Conservation (phyloP, 2,113 vertebrate species). For the Charina bottae region DNA sequence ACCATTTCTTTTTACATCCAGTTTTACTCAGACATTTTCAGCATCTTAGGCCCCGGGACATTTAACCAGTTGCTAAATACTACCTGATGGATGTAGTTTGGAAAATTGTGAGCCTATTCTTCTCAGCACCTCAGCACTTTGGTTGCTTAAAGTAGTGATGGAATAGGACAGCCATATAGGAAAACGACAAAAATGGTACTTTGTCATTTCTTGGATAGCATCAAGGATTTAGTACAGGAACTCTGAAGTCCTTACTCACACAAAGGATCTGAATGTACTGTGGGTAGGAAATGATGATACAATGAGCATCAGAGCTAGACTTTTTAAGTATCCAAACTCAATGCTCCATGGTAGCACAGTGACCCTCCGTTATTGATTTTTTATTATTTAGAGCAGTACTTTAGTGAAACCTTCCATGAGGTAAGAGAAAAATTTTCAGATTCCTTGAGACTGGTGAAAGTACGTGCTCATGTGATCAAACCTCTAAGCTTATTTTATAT, state of each 20-base stretch:
- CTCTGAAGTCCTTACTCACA: not conserved
- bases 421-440: not conserved
- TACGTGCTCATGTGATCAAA: not conserved
- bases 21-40: not conserved
- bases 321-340: not conserved
- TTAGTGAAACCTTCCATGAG: not conserved
- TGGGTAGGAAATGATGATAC: not conserved
- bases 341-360: not conserved
- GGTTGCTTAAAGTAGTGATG: not conserved
- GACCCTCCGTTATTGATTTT: not conserved
- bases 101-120: rapidly evolving
- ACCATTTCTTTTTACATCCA: not conserved
- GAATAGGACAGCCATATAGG: not conserved
- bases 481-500: not conserved
- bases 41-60: rapidly evolving
- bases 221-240: not conserved
- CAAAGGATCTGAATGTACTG: not conserved
- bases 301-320: not conserved
- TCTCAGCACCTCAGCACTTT: not conserved
- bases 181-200: not conserved
- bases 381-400: not conserved
- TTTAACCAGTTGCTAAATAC: not conserved
- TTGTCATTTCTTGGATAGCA: not conserved
- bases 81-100: not conserved
- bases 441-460: not conserved